Base-by-base conservation (phyloP, 92 coral and sea anemone genomes). In the Blastomussa wellsi region DNA sequence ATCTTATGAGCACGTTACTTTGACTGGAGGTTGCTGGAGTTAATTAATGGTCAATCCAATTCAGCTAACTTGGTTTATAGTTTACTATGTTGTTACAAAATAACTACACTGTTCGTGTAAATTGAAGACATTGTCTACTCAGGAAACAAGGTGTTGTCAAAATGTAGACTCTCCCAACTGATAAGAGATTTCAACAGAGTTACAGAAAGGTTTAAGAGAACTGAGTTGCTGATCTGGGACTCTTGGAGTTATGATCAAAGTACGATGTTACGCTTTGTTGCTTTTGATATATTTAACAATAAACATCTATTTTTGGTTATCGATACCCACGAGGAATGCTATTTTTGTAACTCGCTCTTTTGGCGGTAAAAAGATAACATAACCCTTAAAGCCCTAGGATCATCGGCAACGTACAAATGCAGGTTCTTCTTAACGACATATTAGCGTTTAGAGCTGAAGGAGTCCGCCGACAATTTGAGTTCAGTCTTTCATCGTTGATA, bases 231-330 rank as follows among this genome's bases (percentile, higher is more conserved):
- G 35, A 20, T 33, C 74, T 12, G 38, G 2, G 22, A 68, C 39
- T 68, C 6, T 2, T 2, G 73, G 39, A 20, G 37, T 9, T 33
- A 68, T 24, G 65, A 57, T 57, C 65, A 57, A 57, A 62, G 33
- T 33, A 33, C 33, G 68, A 62, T 62, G 68, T 62, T 62, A 62
- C 68, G 68, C 35, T 62, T 28, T 62, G 32, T 26, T 26, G 33
- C 31, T 5, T 62, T 62, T 62, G 11, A 26, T 62, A 62, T 26
- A 26, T 62, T 62, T 62, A 62, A 5, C 35, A 33, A 62, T 62
- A 48, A 47, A 22, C 10, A 28, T 28, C 79, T 74, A 74, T 74
- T 74, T 47, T 53, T 26, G 79, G 62, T 5, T 74, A 48, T 74
- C 79, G 35, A 74, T 44, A 41, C 77, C 20, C 55, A 39, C 77